These are phyloP conservation scores for Oriolus oriolus DNA, from an alignment of 2,113 vertebrate genomes.

Conservation along the genomic window DNA sequence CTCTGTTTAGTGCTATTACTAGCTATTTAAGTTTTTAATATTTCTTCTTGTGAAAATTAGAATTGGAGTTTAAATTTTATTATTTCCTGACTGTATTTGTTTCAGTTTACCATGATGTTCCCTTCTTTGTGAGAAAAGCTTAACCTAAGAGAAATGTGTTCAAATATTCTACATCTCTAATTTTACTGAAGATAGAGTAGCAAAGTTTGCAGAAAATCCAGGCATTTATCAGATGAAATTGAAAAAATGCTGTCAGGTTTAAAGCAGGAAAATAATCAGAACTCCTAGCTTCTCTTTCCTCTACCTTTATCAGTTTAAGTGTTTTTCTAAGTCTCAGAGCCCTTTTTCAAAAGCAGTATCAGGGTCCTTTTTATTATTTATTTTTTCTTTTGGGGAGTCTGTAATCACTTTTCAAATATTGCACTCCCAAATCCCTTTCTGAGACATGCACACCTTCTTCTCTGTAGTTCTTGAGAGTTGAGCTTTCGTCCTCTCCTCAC, in stretches of 20 bases:
- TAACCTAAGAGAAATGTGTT: not conserved
- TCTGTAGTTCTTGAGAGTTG: not conserved
- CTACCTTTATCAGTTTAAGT: not conserved
- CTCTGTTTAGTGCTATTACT: not conserved
- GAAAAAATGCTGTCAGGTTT: not conserved
- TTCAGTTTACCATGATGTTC: not conserved
- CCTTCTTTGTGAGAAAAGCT: not conserved
- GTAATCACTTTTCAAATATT: not conserved
- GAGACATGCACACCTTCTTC: not conserved
- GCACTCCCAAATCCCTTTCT: not conserved
- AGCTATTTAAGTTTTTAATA: not conserved
- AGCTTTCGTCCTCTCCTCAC: not conserved
- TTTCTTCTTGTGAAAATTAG: not conserved
- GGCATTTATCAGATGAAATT: not conserved
- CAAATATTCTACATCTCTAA: not conserved
- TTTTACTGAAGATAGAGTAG: not conserved
- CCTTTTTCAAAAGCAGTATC: not conserved
- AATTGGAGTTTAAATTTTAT: not conserved
- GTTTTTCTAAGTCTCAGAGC: not conserved
- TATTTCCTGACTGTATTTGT: not conserved
- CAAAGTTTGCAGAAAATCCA: not conserved
- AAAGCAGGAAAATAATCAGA: not conserved
- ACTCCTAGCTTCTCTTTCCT: not conserved
- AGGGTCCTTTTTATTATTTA: not conserved
- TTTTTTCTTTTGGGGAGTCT: not conserved